Evolutionary conservation across 1,140 invertebrate species (phyloP), one percentile per base, ranked within the genome.

Genomic region (Diprion similis): DNA sequence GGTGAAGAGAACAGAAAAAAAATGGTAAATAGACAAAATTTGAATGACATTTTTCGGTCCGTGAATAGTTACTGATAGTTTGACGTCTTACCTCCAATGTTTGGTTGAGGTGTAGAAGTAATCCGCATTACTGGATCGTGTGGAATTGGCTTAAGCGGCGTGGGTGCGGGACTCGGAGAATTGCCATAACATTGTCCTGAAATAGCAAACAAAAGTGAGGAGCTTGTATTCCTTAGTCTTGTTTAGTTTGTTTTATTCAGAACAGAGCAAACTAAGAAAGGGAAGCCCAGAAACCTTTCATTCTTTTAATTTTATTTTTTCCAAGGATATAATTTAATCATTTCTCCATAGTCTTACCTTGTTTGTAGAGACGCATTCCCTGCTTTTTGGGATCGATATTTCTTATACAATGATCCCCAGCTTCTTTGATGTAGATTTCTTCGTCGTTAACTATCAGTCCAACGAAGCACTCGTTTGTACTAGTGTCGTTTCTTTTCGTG

Each of bases 381-480:
- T 90, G 88, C 46, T 79, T 81, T 45, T 89, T 84, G 0, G 92
- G 92, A 85, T 93, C 89, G 15, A 92, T 90, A 76, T 91, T 89
- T 74, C 93, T 84, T 73, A 92, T 87, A 80, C 93, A 94, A 79
- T 92, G 92, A 78, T 92, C 90, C 0, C 93, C 92, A 59, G 93
- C 93, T 85, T 94, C 93, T 76, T 91, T 93, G 70, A 93, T 92
- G 73, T 90, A 92, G 75, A 92, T 91, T 80, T 93, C 91, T 51
- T 90, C 89, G 18, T 91, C 89, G 18, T 89, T 89, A 0, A 92
- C 85, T n/a, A 93, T 92, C 17, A 90, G 89, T 1, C 93, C 93
- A 3, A 93, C 92, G 77, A 94, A 94, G 81, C 93, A 94, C 83
- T 94, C 93, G 75, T 92, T 93, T 0, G 87, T 89, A 68, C 88